Evolutionary conservation across 1,140 invertebrate species (phyloP), one percentile per base, ranked within the genome.

Genomic region (Neomicropteryx cornuta): DNA sequence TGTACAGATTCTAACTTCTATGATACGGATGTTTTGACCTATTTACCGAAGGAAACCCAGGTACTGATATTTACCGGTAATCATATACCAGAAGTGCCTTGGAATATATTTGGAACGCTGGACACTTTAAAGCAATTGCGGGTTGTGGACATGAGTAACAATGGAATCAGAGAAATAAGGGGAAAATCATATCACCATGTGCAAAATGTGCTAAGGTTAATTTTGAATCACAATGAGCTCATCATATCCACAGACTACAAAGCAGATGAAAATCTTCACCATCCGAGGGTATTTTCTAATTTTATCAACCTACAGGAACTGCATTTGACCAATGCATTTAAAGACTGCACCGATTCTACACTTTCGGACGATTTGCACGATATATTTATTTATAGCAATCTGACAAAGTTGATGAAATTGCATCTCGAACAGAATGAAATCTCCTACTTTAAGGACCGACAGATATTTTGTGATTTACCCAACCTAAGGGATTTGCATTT

Each of bases 381-480:
- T 46, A 82, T 87, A 36, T 86, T 87, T 50, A 66, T 75, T 0
- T 76, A 79, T 24, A 81, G 79, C 41, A 76, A 79, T 51, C 51
- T 86, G 31, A 73, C 66, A 2, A 71, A 72, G 36, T 53, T 87
- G 38, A 71, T 72, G 39, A 84, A 85, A 49, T 53, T 87, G 0
- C 82, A 87, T 60, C 53, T 87, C 36, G 83, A 87, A 52, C 80
- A 85, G 51, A 87, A 87, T 52, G 77, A 85, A 55, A 84, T 87
- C 33, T 71, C 63, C 2, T 63, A 68, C 34, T 81, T 84, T 43
- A 67, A 67, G 37, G 77, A 84, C 52, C 58, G 61, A 5, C 64
- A 65, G 22, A 72, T 84, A 2, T 87, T 87, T 49, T 87, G 83
- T 46, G 73, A 79, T 41, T 56, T 87, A 16, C 75, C 77, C 0